Base-by-base conservation (phyloP, 2,797 vertebrate species). In the Meda fulgida region DNA sequence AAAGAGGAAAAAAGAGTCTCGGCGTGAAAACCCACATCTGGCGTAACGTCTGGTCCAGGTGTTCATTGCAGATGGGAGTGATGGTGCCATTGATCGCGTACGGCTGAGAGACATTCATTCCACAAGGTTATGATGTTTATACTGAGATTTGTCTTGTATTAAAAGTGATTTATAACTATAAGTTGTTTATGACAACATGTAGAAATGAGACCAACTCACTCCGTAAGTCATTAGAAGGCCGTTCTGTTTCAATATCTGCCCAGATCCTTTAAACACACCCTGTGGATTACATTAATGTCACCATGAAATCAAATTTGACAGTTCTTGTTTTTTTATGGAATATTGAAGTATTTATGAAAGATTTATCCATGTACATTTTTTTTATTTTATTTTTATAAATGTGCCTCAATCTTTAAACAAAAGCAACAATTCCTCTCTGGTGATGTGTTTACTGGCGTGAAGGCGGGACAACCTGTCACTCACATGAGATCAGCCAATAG, bases 21-120 rank as follows among this genome's bases (percentile, higher is more conserved):
- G 1, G 55, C 46, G 21, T 10, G 0, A 4, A 8, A 66, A 63
- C 93, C 89, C 85, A 95, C 94, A 89, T 88, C 82, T 92, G 90
- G 36, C 87, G 89, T 66, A 96, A 87, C 51, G 90, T 92, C 82
- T 85, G 88, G 76, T 95, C 93, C 76, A 96, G 88, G 6, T 91
- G 53, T 89, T 95, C 90, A 3, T 95, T 95, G 86, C 91, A 92
- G 3, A 84, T 89, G 19, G 94, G 94, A 51, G 91, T 88, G 58
- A 95, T 95, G 34, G 89, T 94, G 58, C 94, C 94, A 80, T 95
- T 96, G 48, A 94, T 90, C 0, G 94, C 94, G 60, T 93, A 95
- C 0, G 91, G 91, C 95, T 96, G 86, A 7, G 88, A 60, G 9
- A 55, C 16, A 73, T 26, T 26, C 2, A 38, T 18, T n/a, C 19